These are phyloP conservation scores for Australoheros scitulus DNA, from an alignment of 2,113 vertebrate species.

Conservation along the genomic window DNA sequence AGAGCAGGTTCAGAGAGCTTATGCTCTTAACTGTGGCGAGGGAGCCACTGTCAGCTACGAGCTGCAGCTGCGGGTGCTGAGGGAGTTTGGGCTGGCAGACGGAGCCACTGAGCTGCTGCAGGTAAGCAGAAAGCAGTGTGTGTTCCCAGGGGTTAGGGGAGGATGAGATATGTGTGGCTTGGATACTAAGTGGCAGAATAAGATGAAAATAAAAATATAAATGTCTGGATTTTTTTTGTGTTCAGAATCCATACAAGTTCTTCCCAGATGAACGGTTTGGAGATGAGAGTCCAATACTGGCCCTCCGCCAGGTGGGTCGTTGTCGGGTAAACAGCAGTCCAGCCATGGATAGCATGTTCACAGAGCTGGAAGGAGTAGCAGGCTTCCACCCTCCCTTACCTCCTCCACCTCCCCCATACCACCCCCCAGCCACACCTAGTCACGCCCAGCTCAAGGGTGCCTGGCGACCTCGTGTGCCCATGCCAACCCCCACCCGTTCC, in stretches of 20 bases:
- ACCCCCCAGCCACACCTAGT: conserved; percentile 88
- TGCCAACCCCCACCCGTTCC: conserved; percentile 92
- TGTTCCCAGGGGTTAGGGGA: conserved; percentile 6
- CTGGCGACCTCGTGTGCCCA: conserved; percentile 92
- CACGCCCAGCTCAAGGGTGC: conserved; percentile 90
- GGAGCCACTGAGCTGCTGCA: conserved; percentile 94
- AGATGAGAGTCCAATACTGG: conserved; percentile 95
- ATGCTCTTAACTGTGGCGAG: conserved; percentile 95
- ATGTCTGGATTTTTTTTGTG: background rate
- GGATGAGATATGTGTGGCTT: background rate
- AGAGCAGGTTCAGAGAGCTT: conserved; percentile 94
- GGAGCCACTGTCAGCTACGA: conserved; percentile 96
- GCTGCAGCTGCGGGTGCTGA: conserved; percentile 94
- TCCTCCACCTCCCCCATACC: conserved; percentile 95
- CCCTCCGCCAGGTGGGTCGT: conserved; percentile 89
- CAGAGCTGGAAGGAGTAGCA: conserved; percentile 93
- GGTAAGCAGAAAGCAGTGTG: conserved; percentile 74
- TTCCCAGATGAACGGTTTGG: conserved; percentile 98
- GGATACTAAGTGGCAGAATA: background rate
- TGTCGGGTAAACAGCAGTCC: conserved; percentile 95
- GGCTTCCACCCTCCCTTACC: conserved; percentile 94
- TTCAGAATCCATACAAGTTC: conserved; percentile 97
- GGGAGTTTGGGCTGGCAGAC: conserved; percentile 93
- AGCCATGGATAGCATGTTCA: conserved; percentile 93
- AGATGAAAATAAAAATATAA: background rate